Conservation (phyloP, 2,113 vertebrate genomes). For the Setophaga coronata region DNA sequence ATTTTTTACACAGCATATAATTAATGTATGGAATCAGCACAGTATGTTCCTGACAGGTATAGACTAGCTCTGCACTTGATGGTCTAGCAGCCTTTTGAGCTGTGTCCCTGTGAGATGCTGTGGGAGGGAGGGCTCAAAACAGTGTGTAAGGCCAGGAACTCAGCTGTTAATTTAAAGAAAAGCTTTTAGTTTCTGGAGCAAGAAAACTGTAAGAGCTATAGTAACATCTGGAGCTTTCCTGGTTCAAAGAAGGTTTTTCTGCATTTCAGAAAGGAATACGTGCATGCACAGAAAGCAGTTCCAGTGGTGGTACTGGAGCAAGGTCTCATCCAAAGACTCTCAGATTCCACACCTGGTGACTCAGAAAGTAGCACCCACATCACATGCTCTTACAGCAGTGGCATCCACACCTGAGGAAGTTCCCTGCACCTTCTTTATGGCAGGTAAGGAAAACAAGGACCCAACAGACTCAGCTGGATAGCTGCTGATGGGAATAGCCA, state of each 20-base stretch:
- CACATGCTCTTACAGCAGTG: neutral
- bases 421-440: neutral
- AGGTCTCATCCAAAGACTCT: neutral
- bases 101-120: neutral
- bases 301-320: neutral
- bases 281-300: neutral
- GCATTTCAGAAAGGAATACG: neutral
- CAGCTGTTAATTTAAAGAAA: neutral
- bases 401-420: neutral
- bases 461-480: rapidly evolving
- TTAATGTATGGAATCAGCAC: neutral
- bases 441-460: neutral
- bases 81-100: neutral
- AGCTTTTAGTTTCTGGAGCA: neutral
- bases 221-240: neutral
- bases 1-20: neutral
- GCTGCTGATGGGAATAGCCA: neutral
- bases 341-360: neutral
- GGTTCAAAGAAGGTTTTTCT: neutral
- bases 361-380: neutral
- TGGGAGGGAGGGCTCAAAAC: neutral
- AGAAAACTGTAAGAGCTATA: neutral
- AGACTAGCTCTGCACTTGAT: neutral
- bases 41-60: neutral
- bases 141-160: neutral